These are phyloP conservation scores for Brotula barbata DNA, from an alignment of 2,797 vertebrate species.

Conservation along the genomic window DNA sequence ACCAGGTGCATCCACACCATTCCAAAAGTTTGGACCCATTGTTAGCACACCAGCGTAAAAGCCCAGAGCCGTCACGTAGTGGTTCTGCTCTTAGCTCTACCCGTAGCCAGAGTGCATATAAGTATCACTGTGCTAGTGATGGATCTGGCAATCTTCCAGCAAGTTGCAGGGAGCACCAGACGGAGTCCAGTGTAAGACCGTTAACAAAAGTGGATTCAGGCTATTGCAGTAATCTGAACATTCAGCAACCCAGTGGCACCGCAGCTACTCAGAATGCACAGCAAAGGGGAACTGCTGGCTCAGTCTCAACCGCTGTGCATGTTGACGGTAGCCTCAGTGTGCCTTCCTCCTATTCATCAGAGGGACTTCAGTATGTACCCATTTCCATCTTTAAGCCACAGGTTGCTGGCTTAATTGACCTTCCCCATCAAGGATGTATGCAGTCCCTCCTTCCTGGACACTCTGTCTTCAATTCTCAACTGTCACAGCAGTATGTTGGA, in stretches of 20 bases:
- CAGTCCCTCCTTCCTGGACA: slow-evolving; percentile 73
- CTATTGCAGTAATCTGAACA: slow-evolving; percentile 78
- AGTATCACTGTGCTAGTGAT: slow-evolving; percentile 38
- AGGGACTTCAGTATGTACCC: slow-evolving; percentile 66
- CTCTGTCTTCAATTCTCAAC: slow-evolving; percentile 72
- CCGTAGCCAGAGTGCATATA: slow-evolving; percentile 70
- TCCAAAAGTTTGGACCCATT: slow-evolving; percentile 70
- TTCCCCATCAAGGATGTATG: slow-evolving; percentile 66
- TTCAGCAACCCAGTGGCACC: slow-evolving; percentile 62
- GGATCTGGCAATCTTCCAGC: slow-evolving; percentile 23
- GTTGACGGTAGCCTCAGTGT: slow-evolving; percentile 36
- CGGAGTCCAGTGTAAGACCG: slow-evolving; percentile 50
- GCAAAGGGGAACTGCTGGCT: slow-evolving; percentile 51
- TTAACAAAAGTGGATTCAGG: slow-evolving; percentile 76
- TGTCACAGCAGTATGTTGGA: slow-evolving; percentile 80
- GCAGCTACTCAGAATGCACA: slow-evolving; percentile 52
- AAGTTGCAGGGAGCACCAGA: slow-evolving; percentile 37
- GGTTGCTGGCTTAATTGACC: slow-evolving; percentile 51
- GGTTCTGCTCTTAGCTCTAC: slow-evolving; percentile 57
- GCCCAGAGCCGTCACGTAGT: slow-evolving; percentile 38
- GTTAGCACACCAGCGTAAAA: slow-evolving; percentile 51
- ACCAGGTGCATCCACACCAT: slow-evolving; percentile 48
- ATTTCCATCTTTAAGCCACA: slow-evolving; percentile 70
- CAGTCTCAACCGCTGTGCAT: slow-evolving; percentile 42
- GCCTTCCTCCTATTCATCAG: slow-evolving; percentile 62